These are phyloP conservation scores for Nowickia ferox DNA, from an alignment of 2,888 invertebrate genomes.

Conservation along the genomic window DNA sequence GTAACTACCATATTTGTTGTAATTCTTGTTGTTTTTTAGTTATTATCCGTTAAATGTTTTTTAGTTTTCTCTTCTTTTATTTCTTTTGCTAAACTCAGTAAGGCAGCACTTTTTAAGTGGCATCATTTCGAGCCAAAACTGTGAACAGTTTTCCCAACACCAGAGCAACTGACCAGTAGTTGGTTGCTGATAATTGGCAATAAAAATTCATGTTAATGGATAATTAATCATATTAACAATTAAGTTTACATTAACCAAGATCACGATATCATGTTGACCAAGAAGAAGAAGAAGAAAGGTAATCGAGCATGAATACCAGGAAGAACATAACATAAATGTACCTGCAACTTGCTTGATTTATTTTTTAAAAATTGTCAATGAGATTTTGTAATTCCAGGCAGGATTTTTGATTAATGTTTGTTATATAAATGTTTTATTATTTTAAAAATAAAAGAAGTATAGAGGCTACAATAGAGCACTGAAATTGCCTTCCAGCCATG, in stretches of 20 bases:
- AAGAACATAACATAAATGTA: slow-evolving; percentile 22
- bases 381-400: background rate
- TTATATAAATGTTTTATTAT: slow-evolving; percentile 4
- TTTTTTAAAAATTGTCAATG: slow-evolving; percentile 51
- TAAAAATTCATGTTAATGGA: slow-evolving; percentile 82
- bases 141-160: slow-evolving; percentile 55
- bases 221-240: slow-evolving; percentile 82
- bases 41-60: slow-evolving; percentile 61
- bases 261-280: slow-evolving; percentile 78
- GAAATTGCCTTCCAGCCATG: slow-evolving; percentile 29
- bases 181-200: slow-evolving; percentile 78
- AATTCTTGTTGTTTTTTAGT: slow-evolving; percentile 41
- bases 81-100: slow-evolving; percentile 20
- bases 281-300: background rate
- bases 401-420: slow-evolving; percentile 30
- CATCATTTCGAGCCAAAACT: slow-evolving; percentile 53
- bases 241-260: slow-evolving; percentile 77
- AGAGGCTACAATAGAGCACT: slow-evolving; percentile 45
- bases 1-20: slow-evolving; percentile 10
- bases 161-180: slow-evolving; percentile 49
- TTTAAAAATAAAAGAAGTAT: background rate
- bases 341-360: slow-evolving; percentile 4
- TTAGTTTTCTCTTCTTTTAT: background rate
- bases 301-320: slow-evolving; percentile 36
- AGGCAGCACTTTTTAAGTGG: slow-evolving; percentile 35